These are phyloP conservation scores for Okapia johnstoni DNA, from an alignment of 2,113 vertebrate genomes.

Conservation along the genomic window DNA sequence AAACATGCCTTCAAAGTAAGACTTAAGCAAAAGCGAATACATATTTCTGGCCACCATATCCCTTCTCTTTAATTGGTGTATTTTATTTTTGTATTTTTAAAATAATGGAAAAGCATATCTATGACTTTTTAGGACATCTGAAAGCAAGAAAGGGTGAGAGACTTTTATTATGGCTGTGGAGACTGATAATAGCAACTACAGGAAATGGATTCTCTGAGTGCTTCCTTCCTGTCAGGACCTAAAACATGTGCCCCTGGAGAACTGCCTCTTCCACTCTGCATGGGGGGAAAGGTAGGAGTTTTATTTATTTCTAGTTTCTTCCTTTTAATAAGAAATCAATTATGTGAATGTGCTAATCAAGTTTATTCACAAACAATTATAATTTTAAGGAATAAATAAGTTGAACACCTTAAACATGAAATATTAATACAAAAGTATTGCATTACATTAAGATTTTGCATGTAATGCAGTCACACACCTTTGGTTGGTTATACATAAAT, in stretches of 20 bases:
- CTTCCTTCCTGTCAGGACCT: not conserved
- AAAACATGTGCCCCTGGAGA: not conserved
- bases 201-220: not conserved
- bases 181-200: not conserved
- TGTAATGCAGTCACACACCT: not conserved
- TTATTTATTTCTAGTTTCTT: not conserved
- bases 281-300: not conserved
- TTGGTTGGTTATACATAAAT: not conserved
- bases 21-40: constrained; percentile 76
- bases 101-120: not conserved
- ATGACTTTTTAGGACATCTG: not conserved
- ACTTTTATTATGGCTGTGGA: not conserved
- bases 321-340: not conserved
- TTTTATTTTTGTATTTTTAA: constrained; percentile 74
- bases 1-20: constrained; percentile 54
- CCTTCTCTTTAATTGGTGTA: constrained; percentile 75
- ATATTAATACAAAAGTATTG: not conserved
- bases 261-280: not conserved
- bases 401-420: not conserved
- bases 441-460: not conserved
- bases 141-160: not conserved
- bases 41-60: constrained; percentile 76
- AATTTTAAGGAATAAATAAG: not conserved
- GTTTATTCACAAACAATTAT: not conserved
- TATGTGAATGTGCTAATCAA: not conserved